Evolutionary conservation across 2,888 invertebrate species (phyloP).

Genomic region (Leptothorax acervorum): DNA sequence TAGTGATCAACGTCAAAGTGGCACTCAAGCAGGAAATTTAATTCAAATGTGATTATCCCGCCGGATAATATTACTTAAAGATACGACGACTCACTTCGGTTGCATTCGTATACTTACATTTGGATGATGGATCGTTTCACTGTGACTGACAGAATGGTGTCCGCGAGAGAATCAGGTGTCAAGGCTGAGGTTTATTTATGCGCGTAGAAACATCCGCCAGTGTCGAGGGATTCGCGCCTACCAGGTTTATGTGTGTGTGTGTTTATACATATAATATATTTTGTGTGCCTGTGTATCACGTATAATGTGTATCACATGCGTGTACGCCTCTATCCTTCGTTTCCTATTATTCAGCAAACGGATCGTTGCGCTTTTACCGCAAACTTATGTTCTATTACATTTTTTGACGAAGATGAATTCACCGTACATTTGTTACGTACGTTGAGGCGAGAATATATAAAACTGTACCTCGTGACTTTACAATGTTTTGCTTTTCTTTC

Average conservation of each 20-base stretch:
- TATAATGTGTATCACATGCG: neutral
- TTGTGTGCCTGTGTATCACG: neutral
- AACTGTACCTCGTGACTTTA: neutral
- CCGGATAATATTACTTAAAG: constrained; percentile 16
- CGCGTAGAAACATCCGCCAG: neutral
- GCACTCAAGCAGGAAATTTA: neutral
- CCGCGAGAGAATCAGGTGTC: constrained; percentile 71
- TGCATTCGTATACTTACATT: constrained; percentile 12
- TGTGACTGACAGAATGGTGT: constrained; percentile 61
- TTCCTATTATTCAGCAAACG: constrained; percentile 6
- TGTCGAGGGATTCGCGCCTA: constrained; percentile 23
- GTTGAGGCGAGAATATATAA: neutral
- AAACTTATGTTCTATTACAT: neutral
- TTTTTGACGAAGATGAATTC: neutral
- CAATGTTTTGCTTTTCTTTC: neutral
- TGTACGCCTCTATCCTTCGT: neutral
- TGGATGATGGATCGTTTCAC: constrained; percentile 66
- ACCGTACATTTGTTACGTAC: neutral
- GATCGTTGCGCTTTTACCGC: constrained; percentile 15
- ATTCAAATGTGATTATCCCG: constrained; percentile 1
- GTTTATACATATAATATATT: too few species aligned
- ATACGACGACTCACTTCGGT: constrained; percentile 9
- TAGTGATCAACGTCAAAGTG: neutral
- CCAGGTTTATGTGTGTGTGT: neutral
- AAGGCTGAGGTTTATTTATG: constrained; percentile 75